phyloP scores from a whole-genome alignment of 2,797 vertebrate species.

The Manis javanica region DNA sequence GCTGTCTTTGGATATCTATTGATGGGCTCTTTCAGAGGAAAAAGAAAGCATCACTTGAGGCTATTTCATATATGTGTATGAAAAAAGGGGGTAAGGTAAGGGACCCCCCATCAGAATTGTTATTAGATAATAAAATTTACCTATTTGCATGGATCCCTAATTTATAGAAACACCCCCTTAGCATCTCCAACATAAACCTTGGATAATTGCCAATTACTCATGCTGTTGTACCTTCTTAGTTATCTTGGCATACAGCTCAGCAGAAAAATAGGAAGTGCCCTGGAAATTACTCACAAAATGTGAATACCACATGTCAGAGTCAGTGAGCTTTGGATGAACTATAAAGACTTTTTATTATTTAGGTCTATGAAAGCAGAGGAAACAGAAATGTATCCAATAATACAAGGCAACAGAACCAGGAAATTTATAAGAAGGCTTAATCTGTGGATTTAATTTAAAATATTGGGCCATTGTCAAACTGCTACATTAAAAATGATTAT shows the following conservation, averaged over 20 bases:
- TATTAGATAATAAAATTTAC: slow-evolving; percentile 77
- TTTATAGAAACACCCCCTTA: slow-evolving; percentile 66
- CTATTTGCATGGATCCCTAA: slow-evolving; percentile 67
- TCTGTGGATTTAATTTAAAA: slow-evolving; percentile 81
- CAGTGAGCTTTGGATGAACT: slow-evolving; percentile 79
- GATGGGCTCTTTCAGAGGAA: slow-evolving; percentile 80
- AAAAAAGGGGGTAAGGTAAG: slow-evolving; percentile 68
- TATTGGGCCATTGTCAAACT: slow-evolving; percentile 59
- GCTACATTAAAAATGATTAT: slow-evolving; percentile 46
- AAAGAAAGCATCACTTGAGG: slow-evolving; percentile 78
- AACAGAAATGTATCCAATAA: slow-evolving; percentile 74
- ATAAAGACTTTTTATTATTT: slow-evolving; percentile 82
- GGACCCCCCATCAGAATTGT: slow-evolving; percentile 69
- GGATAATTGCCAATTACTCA: slow-evolving; percentile 69
- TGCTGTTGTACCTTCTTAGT: slow-evolving; percentile 66
- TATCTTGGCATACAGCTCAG: slow-evolving; percentile 71
- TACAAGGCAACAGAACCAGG: slow-evolving; percentile 69
- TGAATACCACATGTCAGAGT: slow-evolving; percentile 78
- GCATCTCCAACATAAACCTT: slow-evolving; percentile 37
- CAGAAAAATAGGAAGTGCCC: slow-evolving; percentile 76
- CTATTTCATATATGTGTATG: slow-evolving; percentile 81
- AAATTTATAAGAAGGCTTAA: slow-evolving; percentile 76
- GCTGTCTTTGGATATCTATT: slow-evolving; percentile 81
- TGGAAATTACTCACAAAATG: slow-evolving; percentile 82
- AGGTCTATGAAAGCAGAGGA: slow-evolving; percentile 80